phyloP scores from a whole-genome alignment of 1,140 invertebrate species.

The Drosophila pseudoananassae region DNA sequence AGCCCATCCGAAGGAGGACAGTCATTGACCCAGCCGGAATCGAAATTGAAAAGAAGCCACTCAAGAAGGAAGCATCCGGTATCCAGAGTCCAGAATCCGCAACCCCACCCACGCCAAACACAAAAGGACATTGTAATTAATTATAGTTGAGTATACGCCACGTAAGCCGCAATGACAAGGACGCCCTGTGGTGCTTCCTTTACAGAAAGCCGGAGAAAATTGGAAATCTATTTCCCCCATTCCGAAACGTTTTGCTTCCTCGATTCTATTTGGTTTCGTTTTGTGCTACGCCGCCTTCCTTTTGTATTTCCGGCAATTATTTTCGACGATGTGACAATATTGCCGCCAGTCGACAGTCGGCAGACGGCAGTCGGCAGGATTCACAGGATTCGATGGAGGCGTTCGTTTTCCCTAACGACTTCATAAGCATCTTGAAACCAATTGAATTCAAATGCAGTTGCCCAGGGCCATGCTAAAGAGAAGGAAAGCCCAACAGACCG shows the following conservation, averaged over 20 bases:
- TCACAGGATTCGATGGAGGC: constrained; percentile 7
- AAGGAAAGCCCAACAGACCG: constrained; percentile 1
- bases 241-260: constrained; percentile 34
- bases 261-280: constrained; percentile 67
- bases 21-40: constrained; percentile 62
- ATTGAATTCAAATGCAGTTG: constrained; percentile 72
- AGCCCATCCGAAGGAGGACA: constrained; percentile 30
- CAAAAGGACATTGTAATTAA: constrained; percentile 64
- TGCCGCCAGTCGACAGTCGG: constrained; percentile 37
- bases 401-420: constrained; percentile 53
- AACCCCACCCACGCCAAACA: constrained; percentile 10
- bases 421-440: constrained; percentile 64
- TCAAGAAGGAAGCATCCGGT: constrained; percentile 41
- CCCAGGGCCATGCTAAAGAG: constrained; percentile 2
- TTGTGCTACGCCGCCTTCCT: constrained; percentile 52
- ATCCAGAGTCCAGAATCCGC: not conserved
- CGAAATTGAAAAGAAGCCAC: constrained; percentile 77
- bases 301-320: constrained; percentile 82
- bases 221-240: constrained; percentile 68
- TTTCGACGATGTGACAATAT: constrained; percentile 77
- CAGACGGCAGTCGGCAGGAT: constrained; percentile 6
- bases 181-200: constrained; percentile 67
- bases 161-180: constrained; percentile 50
- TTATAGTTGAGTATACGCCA: constrained; percentile 71
- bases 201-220: constrained; percentile 56